Conservation (phyloP, 1,140 invertebrate genomes). For the Penaeus chinensis region DNA sequence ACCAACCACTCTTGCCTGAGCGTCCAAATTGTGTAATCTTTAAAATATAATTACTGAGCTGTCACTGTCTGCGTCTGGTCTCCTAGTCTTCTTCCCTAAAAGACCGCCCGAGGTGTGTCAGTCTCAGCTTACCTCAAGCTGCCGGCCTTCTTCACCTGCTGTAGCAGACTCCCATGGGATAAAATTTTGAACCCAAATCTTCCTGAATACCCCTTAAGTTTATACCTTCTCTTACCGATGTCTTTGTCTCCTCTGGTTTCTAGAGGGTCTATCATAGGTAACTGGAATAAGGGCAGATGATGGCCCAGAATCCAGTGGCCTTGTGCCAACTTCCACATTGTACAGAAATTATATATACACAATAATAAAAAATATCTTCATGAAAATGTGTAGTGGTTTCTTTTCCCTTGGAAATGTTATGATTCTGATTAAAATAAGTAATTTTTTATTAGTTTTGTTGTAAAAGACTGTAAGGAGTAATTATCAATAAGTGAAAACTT, state of each 20-base stretch:
- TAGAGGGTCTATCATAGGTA: slow-evolving; percentile 20
- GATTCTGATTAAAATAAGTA: neutral
- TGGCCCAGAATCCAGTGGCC: slow-evolving; percentile 49
- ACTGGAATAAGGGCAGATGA: slow-evolving; percentile 37
- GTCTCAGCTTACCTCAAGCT: neutral
- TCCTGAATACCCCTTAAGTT: slow-evolving; percentile 3
- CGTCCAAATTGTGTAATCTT: too few species aligned
- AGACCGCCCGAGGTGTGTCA: slow-evolving; percentile 31
- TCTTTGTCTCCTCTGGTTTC: slow-evolving; percentile 20
- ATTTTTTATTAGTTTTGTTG: too few species aligned
- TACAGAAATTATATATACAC: slow-evolving; percentile 60
- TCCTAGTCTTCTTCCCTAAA: slow-evolving; percentile 32
- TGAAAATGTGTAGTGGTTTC: neutral
- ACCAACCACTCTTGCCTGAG: too few species aligned
- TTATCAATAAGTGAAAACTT: too few species aligned
- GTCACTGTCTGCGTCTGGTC: slow-evolving; percentile 36
- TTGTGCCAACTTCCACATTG: slow-evolving; percentile 61
- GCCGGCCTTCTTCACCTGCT: neutral
- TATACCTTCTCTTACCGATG: neutral
- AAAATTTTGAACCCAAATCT: slow-evolving; percentile 1
- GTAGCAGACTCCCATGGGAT: slow-evolving; percentile 31
- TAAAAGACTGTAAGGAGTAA: too few species aligned
- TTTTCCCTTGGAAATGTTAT: neutral
- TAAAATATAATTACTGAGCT: neutral
- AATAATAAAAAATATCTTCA: slow-evolving; percentile 45